Evolutionary conservation across 2,113 vertebrate species (phyloP).

Genomic region (Callionymus lyra): DNA sequence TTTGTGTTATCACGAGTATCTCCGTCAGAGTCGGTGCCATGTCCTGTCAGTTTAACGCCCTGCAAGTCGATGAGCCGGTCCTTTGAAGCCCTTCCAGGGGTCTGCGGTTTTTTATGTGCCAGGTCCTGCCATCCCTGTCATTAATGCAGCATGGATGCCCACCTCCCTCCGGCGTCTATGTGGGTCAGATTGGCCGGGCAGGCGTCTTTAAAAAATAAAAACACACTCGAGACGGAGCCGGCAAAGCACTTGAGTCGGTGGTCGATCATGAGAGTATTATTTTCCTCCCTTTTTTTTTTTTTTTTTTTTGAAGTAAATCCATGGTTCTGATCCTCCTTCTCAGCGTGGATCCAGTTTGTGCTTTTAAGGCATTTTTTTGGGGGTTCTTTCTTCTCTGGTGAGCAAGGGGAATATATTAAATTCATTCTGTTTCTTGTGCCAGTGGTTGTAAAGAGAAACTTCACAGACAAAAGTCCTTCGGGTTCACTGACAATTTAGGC

Average conservation of each 20-base stretch:
- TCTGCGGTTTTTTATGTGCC: slow-evolving; percentile 47
- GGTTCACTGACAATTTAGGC: too few species aligned
- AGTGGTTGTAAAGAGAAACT: too few species aligned
- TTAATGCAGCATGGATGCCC: slow-evolving; percentile 54
- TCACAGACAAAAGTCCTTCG: too few species aligned
- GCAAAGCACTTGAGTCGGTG: neutral
- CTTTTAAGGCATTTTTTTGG: neutral
- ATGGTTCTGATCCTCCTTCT: slow-evolving; percentile 1
- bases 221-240: neutral
- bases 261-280: slow-evolving; percentile 1
- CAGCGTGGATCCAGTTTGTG: neutral
- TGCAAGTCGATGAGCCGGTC: slow-evolving; percentile 38
- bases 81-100: slow-evolving; percentile 53
- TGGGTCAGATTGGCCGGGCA: slow-evolving; percentile 20
- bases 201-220: slow-evolving; percentile 15
- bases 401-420: too few species aligned
- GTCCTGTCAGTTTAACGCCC: slow-evolving; percentile 58
- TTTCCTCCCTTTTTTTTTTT: neutral
- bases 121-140: slow-evolving; percentile 51
- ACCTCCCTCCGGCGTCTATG: slow-evolving; percentile 10
- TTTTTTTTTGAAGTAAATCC: neutral
- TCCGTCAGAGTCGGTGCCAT: slow-evolving; percentile 37
- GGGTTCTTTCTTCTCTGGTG: too few species aligned
- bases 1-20: too few species aligned
- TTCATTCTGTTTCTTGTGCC: too few species aligned